These are phyloP conservation scores for Phainopepla nitens DNA, from an alignment of 2,113 vertebrate species.

Conservation along the genomic window DNA sequence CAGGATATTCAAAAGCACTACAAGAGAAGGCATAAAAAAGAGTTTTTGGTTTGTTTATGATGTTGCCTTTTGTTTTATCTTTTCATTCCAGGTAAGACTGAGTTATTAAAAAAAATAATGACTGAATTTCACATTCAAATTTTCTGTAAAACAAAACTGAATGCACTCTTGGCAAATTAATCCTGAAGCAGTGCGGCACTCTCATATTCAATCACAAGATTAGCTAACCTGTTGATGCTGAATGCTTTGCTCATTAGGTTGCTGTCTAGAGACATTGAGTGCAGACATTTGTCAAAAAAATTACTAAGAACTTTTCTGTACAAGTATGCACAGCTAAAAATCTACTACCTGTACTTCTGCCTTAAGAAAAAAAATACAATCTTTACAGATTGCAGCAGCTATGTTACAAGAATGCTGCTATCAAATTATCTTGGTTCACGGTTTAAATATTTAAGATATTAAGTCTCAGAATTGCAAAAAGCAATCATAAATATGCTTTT, in stretches of 20 bases:
- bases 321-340: neutral
- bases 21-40: neutral
- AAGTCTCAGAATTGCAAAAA: neutral
- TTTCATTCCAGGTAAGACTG: neutral
- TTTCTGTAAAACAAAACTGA: neutral
- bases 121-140: neutral
- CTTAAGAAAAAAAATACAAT: neutral
- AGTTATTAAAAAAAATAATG: neutral
- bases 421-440: neutral
- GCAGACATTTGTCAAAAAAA: conserved; percentile 36
- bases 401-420: neutral
- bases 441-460: neutral
- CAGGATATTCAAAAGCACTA: neutral
- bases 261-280: conserved; percentile 15
- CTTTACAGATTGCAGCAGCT: neutral
- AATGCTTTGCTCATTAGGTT: conserved; percentile 41
- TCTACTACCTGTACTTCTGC: neutral
- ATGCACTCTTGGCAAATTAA: conserved; percentile 22
- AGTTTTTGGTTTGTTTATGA: neutral
- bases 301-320: conserved; percentile 8
- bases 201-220: conserved; percentile 23
- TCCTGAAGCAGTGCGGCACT: neutral
- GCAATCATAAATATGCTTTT: neutral
- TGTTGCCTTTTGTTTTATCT: neutral
- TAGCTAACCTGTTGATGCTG: conserved; percentile 51